phyloP scores from a whole-genome alignment of 2,113 vertebrate species.

The Cebidichthys violaceus region DNA sequence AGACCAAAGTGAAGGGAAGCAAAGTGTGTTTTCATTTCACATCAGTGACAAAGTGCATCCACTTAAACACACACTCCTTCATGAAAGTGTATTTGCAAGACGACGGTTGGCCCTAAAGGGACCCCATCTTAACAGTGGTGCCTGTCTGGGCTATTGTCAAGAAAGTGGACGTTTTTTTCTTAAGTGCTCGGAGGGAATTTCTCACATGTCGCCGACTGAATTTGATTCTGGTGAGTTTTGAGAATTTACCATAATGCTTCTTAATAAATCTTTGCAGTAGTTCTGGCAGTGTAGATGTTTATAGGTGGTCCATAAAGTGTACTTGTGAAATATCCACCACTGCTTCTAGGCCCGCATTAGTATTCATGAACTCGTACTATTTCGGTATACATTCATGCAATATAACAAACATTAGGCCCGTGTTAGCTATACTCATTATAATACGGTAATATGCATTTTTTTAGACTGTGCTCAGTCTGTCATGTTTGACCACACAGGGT shows the following conservation, averaged over 20 bases:
- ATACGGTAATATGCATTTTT: constrained; percentile 25
- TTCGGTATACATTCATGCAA: constrained; percentile 20
- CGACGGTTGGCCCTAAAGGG: neutral
- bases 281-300: neutral
- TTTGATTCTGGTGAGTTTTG: neutral
- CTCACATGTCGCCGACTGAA: neutral
- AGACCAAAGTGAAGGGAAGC: constrained; percentile 1
- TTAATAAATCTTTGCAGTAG: neutral
- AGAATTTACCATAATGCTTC: neutral
- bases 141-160: neutral
- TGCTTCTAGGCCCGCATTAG: constrained; percentile 12
- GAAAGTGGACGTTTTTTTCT: neutral
- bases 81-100: constrained; percentile 6
- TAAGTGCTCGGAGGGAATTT: neutral
- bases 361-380: constrained; percentile 47
- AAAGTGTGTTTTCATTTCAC: constrained; percentile 16
- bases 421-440: constrained; percentile 26
- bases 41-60: constrained; percentile 7
- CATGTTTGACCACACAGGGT: constrained; percentile 10
- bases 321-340: neutral
- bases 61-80: constrained; percentile 24
- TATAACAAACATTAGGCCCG: constrained; percentile 13
- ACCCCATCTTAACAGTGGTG: neutral
- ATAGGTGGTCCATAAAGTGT: neutral
- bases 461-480: neutral